Percentiles rank a stretch among this genome's conserved stretches.
Conservation (phyloP, 2,797 vertebrate species). For the Tiaroga cobitis region DNA sequence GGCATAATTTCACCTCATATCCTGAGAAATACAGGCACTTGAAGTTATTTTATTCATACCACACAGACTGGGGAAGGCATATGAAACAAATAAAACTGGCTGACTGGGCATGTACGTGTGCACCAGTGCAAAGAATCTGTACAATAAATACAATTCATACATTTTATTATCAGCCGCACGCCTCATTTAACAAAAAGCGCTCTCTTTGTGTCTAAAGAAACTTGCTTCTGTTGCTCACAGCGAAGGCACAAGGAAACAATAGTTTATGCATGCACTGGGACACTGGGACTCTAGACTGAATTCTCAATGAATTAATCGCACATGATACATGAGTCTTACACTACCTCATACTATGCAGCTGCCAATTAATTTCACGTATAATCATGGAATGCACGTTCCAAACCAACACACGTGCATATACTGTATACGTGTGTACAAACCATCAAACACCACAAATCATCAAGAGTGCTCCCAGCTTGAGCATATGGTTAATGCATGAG, state of each 20-base stretch:
- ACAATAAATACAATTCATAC: constrained; percentile 30
- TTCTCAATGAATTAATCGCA: constrained; percentile 24
- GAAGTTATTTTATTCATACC: constrained; percentile 13
- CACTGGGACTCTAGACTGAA: constrained; percentile 20
- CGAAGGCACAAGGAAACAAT: constrained; percentile 10
- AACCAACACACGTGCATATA: neutral
- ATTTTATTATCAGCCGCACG: constrained; percentile 27
- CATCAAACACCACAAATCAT: constrained; percentile 44
- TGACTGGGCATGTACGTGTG: constrained; percentile 24
- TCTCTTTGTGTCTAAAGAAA: constrained; percentile 31
- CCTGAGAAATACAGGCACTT: neutral
- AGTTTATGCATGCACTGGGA: constrained; percentile 41
- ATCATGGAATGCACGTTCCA: constrained; percentile 29
- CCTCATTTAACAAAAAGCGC: constrained; percentile 34
- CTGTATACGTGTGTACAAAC: constrained; percentile 6
- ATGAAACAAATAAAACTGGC: constrained; percentile 15
- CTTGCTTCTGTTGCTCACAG: constrained; percentile 17
- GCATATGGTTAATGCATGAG: constrained; percentile 49
- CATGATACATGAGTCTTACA: constrained; percentile 2
- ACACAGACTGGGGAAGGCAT: constrained; percentile 7
- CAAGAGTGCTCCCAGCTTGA: constrained; percentile 24
- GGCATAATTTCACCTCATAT: neutral
- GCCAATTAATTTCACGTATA: constrained; percentile 35
- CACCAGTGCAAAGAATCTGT: constrained; percentile 9
- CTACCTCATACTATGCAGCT: constrained; percentile 2